Evolutionary conservation across 1,140 invertebrate genomes (phyloP).

Genomic region (Drosophila malerkotliana): DNA sequence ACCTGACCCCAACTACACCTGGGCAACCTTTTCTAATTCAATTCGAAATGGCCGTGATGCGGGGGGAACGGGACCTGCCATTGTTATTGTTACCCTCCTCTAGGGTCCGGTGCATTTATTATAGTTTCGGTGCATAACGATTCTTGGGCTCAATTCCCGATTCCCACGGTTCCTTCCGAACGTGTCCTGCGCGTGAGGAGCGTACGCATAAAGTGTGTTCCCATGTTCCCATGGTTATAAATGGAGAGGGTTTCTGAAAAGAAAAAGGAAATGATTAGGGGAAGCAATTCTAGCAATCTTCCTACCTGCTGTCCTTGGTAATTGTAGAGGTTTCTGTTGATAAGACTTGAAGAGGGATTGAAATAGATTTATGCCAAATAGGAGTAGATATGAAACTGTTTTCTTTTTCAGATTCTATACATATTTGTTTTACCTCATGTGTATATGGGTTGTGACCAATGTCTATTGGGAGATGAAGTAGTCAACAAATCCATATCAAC

Average conservation of each 20-base stretch:
- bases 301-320: constrained; percentile 31
- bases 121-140: constrained; percentile 30
- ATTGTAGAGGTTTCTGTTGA: constrained; percentile 45
- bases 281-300: constrained; percentile 28
- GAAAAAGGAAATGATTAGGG: constrained; percentile 48
- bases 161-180: constrained; percentile 51
- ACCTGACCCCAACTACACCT: constrained; percentile 30
- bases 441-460: neutral
- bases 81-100: constrained; percentile 44
- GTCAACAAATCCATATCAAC: neutral
- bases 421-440: neutral
- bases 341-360: constrained; percentile 25
- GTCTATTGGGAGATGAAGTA: neutral
- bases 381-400: constrained; percentile 23
- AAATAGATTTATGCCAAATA: constrained; percentile 28
- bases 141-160: neutral
- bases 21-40: constrained; percentile 50
- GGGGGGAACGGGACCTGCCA: constrained; percentile 7
- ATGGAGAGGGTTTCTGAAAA: constrained; percentile 6
- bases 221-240: constrained; percentile 20
- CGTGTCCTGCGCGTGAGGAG: constrained; percentile 48
- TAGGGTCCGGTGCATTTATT: constrained; percentile 42
- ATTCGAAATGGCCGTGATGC: constrained; percentile 34
- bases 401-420: neutral
- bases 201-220: constrained; percentile 51